Evolutionary conservation across 2,888 invertebrate genomes (phyloP).

Genomic region (Lathronympha strigana): DNA sequence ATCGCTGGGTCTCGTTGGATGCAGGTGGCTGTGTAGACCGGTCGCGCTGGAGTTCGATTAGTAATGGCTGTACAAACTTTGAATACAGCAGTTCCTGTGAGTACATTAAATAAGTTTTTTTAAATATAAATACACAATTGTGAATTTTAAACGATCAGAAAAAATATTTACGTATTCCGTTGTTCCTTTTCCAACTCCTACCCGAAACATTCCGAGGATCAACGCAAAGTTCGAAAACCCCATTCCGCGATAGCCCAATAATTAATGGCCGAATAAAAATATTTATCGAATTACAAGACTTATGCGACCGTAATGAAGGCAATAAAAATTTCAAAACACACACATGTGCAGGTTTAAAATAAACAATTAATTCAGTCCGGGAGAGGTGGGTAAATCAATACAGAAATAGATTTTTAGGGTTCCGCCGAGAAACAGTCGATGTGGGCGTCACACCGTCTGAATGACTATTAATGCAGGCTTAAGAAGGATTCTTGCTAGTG

Average conservation of each 20-base stretch:
- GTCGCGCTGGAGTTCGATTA: too few species aligned
- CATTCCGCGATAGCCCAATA: slow-evolving; percentile 20
- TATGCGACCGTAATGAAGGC: slow-evolving; percentile 31
- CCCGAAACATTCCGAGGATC: slow-evolving; percentile 1
- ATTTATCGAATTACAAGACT: slow-evolving; percentile 37
- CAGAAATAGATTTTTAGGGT: slow-evolving; percentile 46
- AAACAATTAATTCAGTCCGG: slow-evolving; percentile 52
- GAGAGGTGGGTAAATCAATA: slow-evolving; percentile 49
- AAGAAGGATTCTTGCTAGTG: too few species aligned
- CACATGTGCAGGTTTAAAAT: slow-evolving; percentile 47
- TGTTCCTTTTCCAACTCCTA: background rate
- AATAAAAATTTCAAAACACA: slow-evolving; percentile 43
- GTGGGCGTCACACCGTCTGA: too few species aligned
- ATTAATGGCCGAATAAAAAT: slow-evolving; percentile 34
- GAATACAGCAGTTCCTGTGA: too few species aligned
- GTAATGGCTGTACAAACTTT: too few species aligned
- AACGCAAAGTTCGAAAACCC: slow-evolving; percentile 7
- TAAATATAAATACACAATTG: too few species aligned
- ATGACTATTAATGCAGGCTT: background rate
- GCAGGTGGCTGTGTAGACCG: too few species aligned
- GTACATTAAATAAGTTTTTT: too few species aligned
- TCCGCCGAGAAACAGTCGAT: background rate
- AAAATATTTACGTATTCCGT: too few species aligned
- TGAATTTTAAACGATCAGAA: too few species aligned
- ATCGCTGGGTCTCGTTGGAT: too few species aligned